Conservation (phyloP, 2,113 vertebrate genomes). For the Anoplopoma fimbria region DNA sequence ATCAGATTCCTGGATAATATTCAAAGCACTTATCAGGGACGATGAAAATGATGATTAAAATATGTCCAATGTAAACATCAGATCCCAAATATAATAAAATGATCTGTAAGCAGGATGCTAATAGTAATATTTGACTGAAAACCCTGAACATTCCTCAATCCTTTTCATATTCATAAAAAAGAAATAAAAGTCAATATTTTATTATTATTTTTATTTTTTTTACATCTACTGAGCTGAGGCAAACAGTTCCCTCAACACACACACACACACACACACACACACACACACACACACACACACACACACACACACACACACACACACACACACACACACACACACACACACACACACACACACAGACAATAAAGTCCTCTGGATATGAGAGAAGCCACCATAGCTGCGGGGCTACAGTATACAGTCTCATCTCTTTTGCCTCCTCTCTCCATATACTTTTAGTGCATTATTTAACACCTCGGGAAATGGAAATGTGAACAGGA, state of each 20-base stretch:
- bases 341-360: not conserved
- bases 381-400: not conserved
- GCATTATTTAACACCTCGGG: constrained; percentile 58
- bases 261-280: not conserved
- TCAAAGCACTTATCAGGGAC: not conserved
- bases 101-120: not conserved
- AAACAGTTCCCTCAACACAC: not conserved
- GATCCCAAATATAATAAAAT: not conserved
- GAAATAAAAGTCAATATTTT: too few relatives aligned
- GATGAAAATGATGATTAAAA: not conserved
- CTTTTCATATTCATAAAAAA: too few relatives aligned
- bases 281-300: not conserved
- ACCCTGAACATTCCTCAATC: not conserved
- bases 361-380: not conserved
- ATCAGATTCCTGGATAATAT: not conserved
- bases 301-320: not conserved
- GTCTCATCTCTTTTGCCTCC: constrained; percentile 37
- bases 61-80: not conserved
- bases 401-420: constrained; percentile 7
- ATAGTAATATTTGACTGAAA: not conserved
- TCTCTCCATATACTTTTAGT: constrained; percentile 59
- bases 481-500: constrained; percentile 67
- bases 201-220: too few relatives aligned
- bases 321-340: not conserved
- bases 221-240: too few relatives aligned